Evolutionary conservation across 2,888 invertebrate genomes (phyloP).

Genomic region (Sinelater perroti): DNA sequence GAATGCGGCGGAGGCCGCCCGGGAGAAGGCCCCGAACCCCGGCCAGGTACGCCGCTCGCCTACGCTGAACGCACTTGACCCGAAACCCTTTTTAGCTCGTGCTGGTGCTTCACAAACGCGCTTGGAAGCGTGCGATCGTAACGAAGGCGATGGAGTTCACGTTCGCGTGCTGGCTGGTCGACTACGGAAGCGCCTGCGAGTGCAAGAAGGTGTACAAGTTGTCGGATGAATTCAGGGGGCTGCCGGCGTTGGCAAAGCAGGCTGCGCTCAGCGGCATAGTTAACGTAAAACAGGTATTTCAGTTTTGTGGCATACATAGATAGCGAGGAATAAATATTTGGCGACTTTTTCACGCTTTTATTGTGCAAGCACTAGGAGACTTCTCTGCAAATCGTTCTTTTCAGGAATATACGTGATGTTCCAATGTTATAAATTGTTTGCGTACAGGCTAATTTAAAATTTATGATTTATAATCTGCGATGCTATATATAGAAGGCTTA

Average conservation of each 20-base stretch:
- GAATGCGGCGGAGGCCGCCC: no score
- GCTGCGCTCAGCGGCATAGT: slow-evolving; percentile 48
- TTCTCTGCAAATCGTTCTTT: no score
- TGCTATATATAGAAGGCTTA: no score
- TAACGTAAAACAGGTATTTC: slow-evolving; percentile 44
- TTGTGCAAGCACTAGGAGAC: no score
- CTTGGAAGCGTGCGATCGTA: slow-evolving; percentile 20
- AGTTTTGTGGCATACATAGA: no score
- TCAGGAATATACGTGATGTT: no score
- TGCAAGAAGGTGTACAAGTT: slow-evolving; percentile 43
- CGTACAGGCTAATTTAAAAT: no score
- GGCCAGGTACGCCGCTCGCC: slow-evolving; percentile 8
- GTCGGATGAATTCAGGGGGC: slow-evolving; percentile 36
- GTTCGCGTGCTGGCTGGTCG: slow-evolving; percentile 50
- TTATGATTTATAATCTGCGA: no score
- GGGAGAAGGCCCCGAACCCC: not conserved
- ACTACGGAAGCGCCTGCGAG: slow-evolving; percentile 46
- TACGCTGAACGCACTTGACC: not conserved
- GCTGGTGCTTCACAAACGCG: not conserved
- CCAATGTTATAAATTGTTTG: no score
- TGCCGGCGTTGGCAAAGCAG: slow-evolving; percentile 43
- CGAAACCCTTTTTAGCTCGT: slow-evolving; percentile 18
- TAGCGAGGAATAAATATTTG: no score
- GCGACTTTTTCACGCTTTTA: no score
- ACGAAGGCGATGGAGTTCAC: not conserved